Evolutionary conservation across 2,797 vertebrate genomes (phyloP).

Genomic region (Onychomys torridus): DNA sequence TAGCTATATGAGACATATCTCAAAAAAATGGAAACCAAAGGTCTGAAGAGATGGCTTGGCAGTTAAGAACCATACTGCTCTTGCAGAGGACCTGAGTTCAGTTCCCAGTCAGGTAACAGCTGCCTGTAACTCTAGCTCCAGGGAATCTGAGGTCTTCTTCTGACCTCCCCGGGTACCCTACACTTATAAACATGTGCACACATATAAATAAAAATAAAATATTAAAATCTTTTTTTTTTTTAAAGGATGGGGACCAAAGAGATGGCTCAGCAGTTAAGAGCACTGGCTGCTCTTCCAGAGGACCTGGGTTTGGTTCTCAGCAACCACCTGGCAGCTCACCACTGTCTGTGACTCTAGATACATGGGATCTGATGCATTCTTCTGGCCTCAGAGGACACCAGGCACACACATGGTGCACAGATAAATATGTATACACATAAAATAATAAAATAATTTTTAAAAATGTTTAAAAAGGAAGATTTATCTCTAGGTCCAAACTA

Average conservation of each 20-base stretch:
- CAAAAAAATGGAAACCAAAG: neutral
- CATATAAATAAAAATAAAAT: neutral
- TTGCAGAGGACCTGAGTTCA: neutral
- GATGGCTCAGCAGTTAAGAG: neutral
- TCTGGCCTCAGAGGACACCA: neutral
- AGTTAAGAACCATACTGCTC: neutral
- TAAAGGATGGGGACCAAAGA: neutral
- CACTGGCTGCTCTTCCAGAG: neutral
- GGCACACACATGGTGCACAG: neutral
- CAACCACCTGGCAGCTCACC: neutral
- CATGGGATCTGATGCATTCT: neutral
- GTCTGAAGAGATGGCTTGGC: neutral
- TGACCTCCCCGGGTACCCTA: neutral
- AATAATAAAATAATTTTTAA: neutral
- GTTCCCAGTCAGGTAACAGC: neutral
- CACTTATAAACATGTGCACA: neutral
- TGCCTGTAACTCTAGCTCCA: neutral
- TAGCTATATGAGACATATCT: neutral
- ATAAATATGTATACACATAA: neutral
- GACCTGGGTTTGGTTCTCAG: neutral
- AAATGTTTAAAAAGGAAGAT: neutral
- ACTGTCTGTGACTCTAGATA: neutral
- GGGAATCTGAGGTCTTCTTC: neutral
- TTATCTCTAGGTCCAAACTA: neutral
- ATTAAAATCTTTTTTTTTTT: neutral